phyloP scores from a whole-genome alignment of 2,797 vertebrate species.

The Cryptoblepharus egeriae region DNA sequence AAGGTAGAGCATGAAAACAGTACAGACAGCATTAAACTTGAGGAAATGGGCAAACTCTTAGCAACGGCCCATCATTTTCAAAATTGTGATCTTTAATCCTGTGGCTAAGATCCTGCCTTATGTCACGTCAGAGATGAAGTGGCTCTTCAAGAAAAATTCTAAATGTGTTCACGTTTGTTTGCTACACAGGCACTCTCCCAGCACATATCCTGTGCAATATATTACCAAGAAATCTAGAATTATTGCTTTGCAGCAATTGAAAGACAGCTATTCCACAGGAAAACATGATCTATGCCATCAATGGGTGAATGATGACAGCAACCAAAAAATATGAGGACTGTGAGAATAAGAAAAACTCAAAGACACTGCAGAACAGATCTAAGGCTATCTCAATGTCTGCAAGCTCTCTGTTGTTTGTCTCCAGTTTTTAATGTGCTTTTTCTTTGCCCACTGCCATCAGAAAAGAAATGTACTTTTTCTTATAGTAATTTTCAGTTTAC shows the following conservation, averaged over 20 bases:
- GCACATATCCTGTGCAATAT: conserved; percentile 50
- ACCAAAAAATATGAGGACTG: conserved; percentile 43
- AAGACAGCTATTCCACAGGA: conserved; percentile 60
- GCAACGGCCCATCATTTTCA: conserved; percentile 58
- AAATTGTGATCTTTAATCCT: conserved; percentile 61
- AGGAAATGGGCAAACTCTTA: conserved; percentile 44
- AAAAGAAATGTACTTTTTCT: conserved; percentile 14
- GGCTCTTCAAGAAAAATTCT: conserved; percentile 53
- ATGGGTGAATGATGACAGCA: conserved; percentile 52
- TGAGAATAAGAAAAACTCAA: conserved; percentile 28
- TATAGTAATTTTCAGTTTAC: conserved; percentile 2
- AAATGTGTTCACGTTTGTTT: conserved; percentile 67
- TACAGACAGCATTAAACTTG: conserved; percentile 35
- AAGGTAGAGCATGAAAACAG: conserved; percentile 50
- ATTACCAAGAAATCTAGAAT: conserved; percentile 63
- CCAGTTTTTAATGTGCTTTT: not conserved
- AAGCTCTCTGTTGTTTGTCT: conserved; percentile 15
- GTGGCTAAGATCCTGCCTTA: conserved; percentile 48
- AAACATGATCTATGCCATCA: conserved; percentile 55
- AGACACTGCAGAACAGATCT: not conserved
- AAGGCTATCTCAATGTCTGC: not conserved
- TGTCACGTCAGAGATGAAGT: conserved; percentile 60
- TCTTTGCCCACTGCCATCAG: conserved; percentile 16
- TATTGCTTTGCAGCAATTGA: conserved; percentile 63
- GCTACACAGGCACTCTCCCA: conserved; percentile 58